Base-by-base conservation (phyloP, 92 coral and sea anemone species). In the Porites evermanni region DNA sequence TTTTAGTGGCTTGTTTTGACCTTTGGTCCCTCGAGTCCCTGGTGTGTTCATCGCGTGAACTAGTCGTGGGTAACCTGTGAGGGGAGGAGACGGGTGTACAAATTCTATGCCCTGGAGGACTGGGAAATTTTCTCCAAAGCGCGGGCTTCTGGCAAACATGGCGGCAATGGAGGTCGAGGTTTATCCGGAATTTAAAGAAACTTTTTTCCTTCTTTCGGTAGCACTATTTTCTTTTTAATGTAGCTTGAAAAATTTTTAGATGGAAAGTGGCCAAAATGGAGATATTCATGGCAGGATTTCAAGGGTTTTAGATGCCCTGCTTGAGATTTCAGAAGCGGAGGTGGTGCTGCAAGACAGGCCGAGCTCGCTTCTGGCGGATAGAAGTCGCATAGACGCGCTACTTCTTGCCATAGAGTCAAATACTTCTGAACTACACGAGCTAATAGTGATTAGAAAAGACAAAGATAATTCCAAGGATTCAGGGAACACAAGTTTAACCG, bases 341-440 rank as follows among this genome's bases (percentile, higher is more conserved):
- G 65, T 67, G 16, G 74, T 54, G 4, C 60, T 70, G 10, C 84
- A 80, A 26, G 64, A 19, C 26, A 16, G 32, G 32, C 4, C 4
- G 32, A 29, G 50, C 70, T 11, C 14, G 14, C 14, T 64, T 79
- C 16, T 24, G 6, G 74, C 21, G 4, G 84, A 67, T 17, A 12
- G 9, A 50, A 29, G 0, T 14, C 73, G 76, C 8, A 56, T 81
- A 29, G 85, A 81, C n/a, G 56, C 44, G 4, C 51, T 81, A 4
- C 11, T 81, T 6, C 71, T 69, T 20, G 18, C 68, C 23, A 63
- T 87, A 12, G 83, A 76, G 63, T 77, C 72, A 53, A 81, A 56
- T 24, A 87, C 89, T 53, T 66, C 70, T 77, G 88, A 75, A 73
- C 78, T 91, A 1, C 78, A 91, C 78, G 88, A 78, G 50, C 12